These are phyloP conservation scores for Anagrus nilaparvatae DNA, from an alignment of 1,140 invertebrate species.

Conservation along the genomic window DNA sequence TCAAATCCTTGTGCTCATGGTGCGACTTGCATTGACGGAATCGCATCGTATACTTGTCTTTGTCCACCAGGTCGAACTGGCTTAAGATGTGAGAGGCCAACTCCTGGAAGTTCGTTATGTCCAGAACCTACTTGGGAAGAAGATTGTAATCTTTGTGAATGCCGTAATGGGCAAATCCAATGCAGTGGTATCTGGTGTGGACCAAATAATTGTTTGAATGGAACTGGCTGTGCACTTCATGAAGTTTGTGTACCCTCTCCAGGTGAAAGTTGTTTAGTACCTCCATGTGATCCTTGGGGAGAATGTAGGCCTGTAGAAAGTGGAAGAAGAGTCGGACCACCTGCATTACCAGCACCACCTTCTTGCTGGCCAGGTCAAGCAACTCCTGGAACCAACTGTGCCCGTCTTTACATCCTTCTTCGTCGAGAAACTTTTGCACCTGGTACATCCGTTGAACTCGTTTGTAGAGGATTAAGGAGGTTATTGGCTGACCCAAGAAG, in stretches of 20 bases:
- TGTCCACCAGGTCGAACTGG: slow-evolving; percentile 72
- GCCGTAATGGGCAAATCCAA: slow-evolving; percentile 57
- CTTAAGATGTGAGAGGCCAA: slow-evolving; percentile 51
- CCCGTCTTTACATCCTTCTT: slow-evolving; percentile 59
- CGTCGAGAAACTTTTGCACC: slow-evolving; percentile 52
- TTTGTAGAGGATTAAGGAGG: slow-evolving; percentile 57
- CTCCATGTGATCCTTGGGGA: slow-evolving; percentile 67
- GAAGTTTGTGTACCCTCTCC: slow-evolving; percentile 68
- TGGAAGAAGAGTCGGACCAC: slow-evolving; percentile 63
- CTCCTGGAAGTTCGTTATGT: slow-evolving; percentile 29
- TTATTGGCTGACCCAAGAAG: slow-evolving; percentile 51
- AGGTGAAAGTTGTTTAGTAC: slow-evolving; percentile 63
- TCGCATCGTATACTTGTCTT: slow-evolving; percentile 67
- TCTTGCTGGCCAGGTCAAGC: slow-evolving; percentile 71
- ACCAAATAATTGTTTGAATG: slow-evolving; percentile 63
- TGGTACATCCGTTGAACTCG: slow-evolving; percentile 61
- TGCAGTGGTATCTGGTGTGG: slow-evolving; percentile 83
- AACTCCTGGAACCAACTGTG: slow-evolving; percentile 51
- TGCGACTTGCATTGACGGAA: slow-evolving; percentile 68
- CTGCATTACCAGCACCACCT: slow-evolving; percentile 58
- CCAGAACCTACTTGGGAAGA: slow-evolving; percentile 43
- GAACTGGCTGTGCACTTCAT: slow-evolving; percentile 34
- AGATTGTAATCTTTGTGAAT: slow-evolving; percentile 76
- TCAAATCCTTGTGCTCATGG: slow-evolving; percentile 74
- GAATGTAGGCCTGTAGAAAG: slow-evolving; percentile 68